A percentile compares a stretch with the other conserved stretches of the same genome.
These are phyloP conservation scores for Sebastes nivosus DNA, from an alignment of 2,797 vertebrate species.

Conservation along the genomic window DNA sequence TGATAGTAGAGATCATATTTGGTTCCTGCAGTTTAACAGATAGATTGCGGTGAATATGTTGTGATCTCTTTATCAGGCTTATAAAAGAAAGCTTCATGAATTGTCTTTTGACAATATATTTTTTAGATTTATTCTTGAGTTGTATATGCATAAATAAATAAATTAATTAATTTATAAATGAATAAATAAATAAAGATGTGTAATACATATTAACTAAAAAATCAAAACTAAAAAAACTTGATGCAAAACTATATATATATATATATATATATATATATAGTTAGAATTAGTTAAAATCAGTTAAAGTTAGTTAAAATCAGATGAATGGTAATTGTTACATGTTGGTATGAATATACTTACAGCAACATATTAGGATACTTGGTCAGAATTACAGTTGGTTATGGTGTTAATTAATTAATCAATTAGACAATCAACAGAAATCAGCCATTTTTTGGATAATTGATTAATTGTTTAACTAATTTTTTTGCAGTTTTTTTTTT, in stretches of 20 bases:
- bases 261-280: too few species aligned
- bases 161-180: fast-evolving
- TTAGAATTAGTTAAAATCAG: too few species aligned
- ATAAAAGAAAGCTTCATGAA: neutral
- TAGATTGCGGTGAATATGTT: neutral
- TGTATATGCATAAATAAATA: too few species aligned
- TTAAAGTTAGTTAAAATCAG: too few species aligned
- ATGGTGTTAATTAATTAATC: neutral
- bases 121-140: neutral
- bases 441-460: neutral
- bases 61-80: neutral
- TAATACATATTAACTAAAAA: too few species aligned
- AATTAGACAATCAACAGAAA: neutral
- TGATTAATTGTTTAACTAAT: neutral
- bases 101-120: neutral
- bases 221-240: too few species aligned
- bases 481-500: neutral
- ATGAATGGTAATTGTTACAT: neutral
- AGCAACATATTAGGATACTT: neutral
- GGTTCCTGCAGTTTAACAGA: neutral
- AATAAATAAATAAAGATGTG: too few species aligned
- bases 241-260: neutral
- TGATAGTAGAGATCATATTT: neutral
- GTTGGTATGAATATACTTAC: neutral
- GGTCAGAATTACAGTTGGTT: neutral